Conservation (phyloP, 2,888 invertebrate species). For the Meiosimyza platycephala region DNA sequence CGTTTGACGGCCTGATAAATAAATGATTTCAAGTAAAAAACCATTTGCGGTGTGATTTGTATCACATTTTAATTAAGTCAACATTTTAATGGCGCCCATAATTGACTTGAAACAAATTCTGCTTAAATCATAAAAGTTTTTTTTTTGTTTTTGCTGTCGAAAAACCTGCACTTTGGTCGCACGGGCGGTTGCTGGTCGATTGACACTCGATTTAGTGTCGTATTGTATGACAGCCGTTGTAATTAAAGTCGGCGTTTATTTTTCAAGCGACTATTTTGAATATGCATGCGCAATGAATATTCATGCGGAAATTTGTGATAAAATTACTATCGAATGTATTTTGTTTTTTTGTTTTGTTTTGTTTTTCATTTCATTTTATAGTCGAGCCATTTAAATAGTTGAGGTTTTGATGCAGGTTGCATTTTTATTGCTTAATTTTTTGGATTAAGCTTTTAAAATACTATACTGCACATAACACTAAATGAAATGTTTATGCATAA, state of each 20-base stretch:
- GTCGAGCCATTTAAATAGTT: slow-evolving; percentile 13
- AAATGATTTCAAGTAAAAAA: not conserved
- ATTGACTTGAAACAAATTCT: slow-evolving; percentile 3
- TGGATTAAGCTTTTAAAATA: no score
- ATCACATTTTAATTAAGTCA: slow-evolving; percentile 18
- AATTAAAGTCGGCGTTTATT: slow-evolving; percentile 15
- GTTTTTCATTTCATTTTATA: not conserved
- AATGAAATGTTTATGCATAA: no score
- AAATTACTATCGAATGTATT: not conserved
- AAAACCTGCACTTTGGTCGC: not conserved
- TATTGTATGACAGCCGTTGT: slow-evolving; percentile 2
- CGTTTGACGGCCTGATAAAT: not conserved
- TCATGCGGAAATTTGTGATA: not conserved
- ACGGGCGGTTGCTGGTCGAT: not conserved
- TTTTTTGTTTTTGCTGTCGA: not conserved
- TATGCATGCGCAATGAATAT: not conserved
- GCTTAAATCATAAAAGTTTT: slow-evolving; percentile 13
- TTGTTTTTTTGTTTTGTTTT: not conserved
- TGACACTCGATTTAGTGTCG: not conserved
- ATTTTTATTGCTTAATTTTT: no score
- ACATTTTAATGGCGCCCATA: slow-evolving; percentile 16
- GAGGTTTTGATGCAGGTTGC: not conserved
- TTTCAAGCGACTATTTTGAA: not conserved
- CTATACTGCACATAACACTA: no score
- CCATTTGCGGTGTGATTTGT: slow-evolving; percentile 8